A percentile compares a stretch with the other conserved stretches of the same genome.
Conservation (phyloP, 1,140 invertebrate genomes). For the Zophobas atratus region DNA sequence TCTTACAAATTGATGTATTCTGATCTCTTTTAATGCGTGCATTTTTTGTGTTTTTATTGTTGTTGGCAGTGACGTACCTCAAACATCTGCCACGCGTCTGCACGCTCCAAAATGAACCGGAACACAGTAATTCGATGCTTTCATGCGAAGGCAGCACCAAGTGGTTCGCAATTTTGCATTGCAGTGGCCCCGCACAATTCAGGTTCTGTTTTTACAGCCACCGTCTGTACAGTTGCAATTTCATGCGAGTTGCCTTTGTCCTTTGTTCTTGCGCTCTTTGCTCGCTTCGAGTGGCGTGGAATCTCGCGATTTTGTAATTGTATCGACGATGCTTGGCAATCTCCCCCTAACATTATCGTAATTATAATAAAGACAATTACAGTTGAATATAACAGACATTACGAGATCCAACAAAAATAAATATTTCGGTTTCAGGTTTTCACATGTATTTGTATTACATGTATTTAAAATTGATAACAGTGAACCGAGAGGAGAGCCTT, state of each 20-base stretch:
- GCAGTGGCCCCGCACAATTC: background rate
- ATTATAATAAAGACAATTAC: background rate
- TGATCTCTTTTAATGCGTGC: conserved; percentile 30
- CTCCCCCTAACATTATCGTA: background rate
- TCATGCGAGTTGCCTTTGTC: background rate
- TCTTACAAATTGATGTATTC: conserved; percentile 19
- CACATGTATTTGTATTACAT: background rate
- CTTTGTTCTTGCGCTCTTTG: background rate
- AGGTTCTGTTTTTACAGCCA: background rate
- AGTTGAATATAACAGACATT: background rate
- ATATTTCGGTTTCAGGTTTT: background rate
- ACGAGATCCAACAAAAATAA: background rate
- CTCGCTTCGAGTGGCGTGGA: background rate
- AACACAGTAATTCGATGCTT: conserved; percentile 47
- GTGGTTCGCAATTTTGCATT: conserved; percentile 26
- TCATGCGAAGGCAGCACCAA: conserved; percentile 9
- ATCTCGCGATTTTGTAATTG: conserved; percentile 7
- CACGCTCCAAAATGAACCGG: conserved; percentile 40
- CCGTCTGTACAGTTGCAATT: background rate
- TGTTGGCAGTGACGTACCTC: conserved; percentile 12
- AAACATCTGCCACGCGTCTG: conserved; percentile 53
- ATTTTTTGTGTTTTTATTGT: conserved; percentile 34
- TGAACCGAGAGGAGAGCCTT: too few species aligned
- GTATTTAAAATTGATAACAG: too few species aligned
- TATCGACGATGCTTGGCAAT: background rate